Base-by-base conservation (phyloP, 2,113 vertebrate genomes). In the Columbina picui region DNA sequence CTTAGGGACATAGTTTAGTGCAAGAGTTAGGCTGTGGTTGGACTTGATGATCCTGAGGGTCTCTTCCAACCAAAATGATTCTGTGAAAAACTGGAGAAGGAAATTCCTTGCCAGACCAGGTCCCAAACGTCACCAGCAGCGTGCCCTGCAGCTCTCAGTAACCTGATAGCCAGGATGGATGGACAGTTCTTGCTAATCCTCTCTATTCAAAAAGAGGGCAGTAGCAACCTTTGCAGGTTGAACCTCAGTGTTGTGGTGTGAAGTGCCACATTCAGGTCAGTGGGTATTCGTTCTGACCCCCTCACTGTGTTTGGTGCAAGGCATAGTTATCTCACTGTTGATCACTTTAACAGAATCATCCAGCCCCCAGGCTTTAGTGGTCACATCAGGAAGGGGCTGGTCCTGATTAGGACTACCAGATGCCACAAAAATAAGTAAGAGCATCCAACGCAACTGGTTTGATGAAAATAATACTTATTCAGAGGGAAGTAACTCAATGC, bases 121-220 rank as follows among this genome's bases (percentile, higher is more conserved):
- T 68, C 29, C 18, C 50, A 39, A 20, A 39, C 53, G 39, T 43
- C 43, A 41, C 29, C 19, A 19, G 30, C 10, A 20, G 26, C 7
- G 17, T 45, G 71, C 36, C 50, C 78, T 78, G 36, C 65, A 57
- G 71, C 55, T 45, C 41, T 55, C 55, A 56, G 55, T 64, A 67
- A 84, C 47, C n/a, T 41, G 38, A 74, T n/a, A 83, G 39, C 67
- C 55, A 9, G 1, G 4, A 49, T 47, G 75, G 41, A 6, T 9
- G 75, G 80, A 8, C 0, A 0, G 23, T 34, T 85, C 79, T 83
- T 83, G 67, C 85, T 83, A 52, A 90, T 83, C 70, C 63, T 47
- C 43, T 77, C 61, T 77, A 52, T 32, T 92, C 70, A 88, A 90
- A 93, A 76, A 92, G 92, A 95, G 90, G 95, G 92, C 92, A 93